Conservation (phyloP, 2,888 invertebrate genomes). For the Mayetiola destructor region DNA sequence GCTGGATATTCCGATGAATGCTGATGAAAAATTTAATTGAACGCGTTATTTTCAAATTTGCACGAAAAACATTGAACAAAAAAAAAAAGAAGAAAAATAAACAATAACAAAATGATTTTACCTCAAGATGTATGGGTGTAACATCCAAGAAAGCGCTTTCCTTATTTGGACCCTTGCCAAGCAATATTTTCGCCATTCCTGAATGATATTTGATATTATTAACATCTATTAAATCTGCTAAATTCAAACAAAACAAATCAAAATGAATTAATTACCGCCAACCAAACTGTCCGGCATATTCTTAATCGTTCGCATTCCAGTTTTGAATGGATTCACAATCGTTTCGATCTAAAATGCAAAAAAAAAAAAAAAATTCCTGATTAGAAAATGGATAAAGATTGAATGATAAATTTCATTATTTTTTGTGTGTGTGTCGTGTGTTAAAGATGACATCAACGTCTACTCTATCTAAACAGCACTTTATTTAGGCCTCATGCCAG, state of each 20-base stretch:
- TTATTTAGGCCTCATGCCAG: no score
- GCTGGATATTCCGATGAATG: conserved; percentile 53
- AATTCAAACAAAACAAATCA: conserved; percentile 44
- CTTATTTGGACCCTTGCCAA: conserved; percentile 35
- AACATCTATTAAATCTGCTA: conserved; percentile 44
- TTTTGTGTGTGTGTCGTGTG: no score
- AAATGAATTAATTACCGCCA: conserved; percentile 44
- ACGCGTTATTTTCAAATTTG: no score
- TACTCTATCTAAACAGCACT: no score
- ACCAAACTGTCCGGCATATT: conserved; percentile 63
- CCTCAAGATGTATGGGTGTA: conserved; percentile 19
- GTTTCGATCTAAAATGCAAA: conserved; percentile 33
- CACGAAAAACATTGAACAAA: neutral
- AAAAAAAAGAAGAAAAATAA: neutral
- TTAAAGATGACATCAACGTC: no score
- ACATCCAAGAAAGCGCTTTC: conserved; percentile 20
- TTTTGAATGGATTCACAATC: conserved; percentile 46
- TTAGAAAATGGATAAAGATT: neutral
- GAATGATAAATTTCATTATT: no score
- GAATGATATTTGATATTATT: neutral
- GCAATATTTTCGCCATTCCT: conserved; percentile 50
- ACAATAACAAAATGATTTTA: neutral
- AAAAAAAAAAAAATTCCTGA: neutral
- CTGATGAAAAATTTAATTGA: no score
- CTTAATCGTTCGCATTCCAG: conserved; percentile 59